phyloP scores from a whole-genome alignment of 2,797 vertebrate species.

The Ibycter americanus region DNA sequence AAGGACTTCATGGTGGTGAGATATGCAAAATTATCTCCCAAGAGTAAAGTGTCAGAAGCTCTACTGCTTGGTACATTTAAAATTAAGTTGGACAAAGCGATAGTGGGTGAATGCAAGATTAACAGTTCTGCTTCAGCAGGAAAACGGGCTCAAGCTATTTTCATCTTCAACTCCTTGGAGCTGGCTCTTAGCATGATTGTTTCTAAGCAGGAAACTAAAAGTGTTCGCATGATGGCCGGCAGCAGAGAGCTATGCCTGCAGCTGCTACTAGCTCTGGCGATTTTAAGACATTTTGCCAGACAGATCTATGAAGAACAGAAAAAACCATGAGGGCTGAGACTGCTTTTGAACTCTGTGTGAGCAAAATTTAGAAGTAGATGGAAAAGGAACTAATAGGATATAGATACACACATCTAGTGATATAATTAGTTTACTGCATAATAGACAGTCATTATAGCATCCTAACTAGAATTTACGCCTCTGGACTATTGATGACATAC shows the following conservation, averaged over 20 bases:
- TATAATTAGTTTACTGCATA: neutral
- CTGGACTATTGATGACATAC: neutral
- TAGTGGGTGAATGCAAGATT: neutral
- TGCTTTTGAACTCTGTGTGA: neutral
- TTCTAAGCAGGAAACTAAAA: neutral
- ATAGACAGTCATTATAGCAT: neutral
- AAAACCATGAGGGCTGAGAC: neutral
- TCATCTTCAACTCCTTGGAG: neutral
- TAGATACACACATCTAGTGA: neutral
- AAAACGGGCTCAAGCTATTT: neutral
- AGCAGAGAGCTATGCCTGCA: neutral
- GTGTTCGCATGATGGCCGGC: neutral
- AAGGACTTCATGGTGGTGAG: neutral
- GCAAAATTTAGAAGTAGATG: neutral
- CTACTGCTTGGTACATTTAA: neutral
- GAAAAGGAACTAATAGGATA: neutral
- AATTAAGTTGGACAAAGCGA: neutral
- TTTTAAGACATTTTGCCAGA: neutral
- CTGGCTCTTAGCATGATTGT: neutral
- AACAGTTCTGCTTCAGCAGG: neutral
- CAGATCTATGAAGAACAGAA: neutral
- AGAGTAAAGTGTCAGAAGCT: neutral
- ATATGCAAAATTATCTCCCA: neutral
- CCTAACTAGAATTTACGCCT: neutral
- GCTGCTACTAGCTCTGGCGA: neutral